Base-by-base conservation (phyloP, 2,113 vertebrate species). In the Zapus hudsonius region DNA sequence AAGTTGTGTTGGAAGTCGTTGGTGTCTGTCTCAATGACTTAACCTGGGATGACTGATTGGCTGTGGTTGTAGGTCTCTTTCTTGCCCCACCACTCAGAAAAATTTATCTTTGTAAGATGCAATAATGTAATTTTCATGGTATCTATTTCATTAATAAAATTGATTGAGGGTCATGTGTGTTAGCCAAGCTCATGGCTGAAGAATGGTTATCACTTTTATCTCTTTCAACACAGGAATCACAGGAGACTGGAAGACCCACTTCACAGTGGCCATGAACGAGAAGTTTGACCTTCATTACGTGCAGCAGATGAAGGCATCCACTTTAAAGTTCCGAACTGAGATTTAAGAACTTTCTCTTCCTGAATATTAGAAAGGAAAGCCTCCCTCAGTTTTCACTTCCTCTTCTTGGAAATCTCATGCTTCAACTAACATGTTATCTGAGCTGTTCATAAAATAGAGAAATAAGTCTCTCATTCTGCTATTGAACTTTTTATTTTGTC, bases 241-340 rank as follows among this genome's bases (percentile, higher is more conserved):
- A 0, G 98, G 98, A 2, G 98, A 98, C 92, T 98, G 98, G 98
- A 98, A 98, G 88, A 98, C 98, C 91, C 69, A 98, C 92, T 98
- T 98, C 90, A 98, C 98, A 0, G 97, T 97, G 66, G 97, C 97
- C 38, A 96, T 98, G 94, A 98, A 92, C 7, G 95, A 97, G 52
- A 95, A 31, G 79, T 98, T 98, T 4, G 98, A 99, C 69, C 97
- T 97, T 74, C 98, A 99, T 87, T 99, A 99, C 4, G 85, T 95
- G 0, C 96, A 95, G 84, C 97, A 99, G 95, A 99, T 99, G 99
- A 97, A 97, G 1, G 98, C 84, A 0, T 97, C 97, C 0, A 91
- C 98, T 67, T 97, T 99, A 75, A 91, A 96, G 29, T 99, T 99
- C 93, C 97, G 96, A 94, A 98, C 91, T 16, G 92, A 94, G 47